Base-by-base conservation (phyloP, 2,888 invertebrate genomes). In the Schrankia costaestrigalis region DNA sequence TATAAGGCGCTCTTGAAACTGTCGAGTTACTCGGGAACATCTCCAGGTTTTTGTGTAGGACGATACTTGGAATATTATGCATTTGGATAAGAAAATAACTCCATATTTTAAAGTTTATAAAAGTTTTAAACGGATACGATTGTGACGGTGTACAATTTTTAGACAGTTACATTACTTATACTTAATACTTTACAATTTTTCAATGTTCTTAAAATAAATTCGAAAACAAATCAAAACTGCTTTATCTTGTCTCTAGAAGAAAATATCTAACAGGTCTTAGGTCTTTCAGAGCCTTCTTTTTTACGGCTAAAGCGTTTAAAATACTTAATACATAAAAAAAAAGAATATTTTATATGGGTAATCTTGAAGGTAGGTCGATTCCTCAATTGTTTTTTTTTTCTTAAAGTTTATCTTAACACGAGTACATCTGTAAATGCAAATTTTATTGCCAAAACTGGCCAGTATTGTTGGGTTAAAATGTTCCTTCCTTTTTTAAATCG, bases 1-100 rank as follows among this genome's bases (percentile, higher is more conserved):
- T 69, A 69, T 67, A 68, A 71, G 69, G 57, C 48, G 45, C 63
- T 63, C 68, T 75, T 68, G 63, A 71, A 66, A 58, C 48, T 59
- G 63, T 59, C 47, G 60, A 66, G 64, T 62, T 63, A 59, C 63
- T 51, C 52, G 56, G 62, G 62, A 66, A 68, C 60, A 60, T 68
- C 63, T 70, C 49, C 45, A 43, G 44, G 35, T 30, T 40, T 38
- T 53, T 61, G 63, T 64, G 72, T 72, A 67, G 74, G 73, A 57
- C 26, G 71, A 2, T 19, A 1, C 36, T 30, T 9, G 8, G 53
- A 53, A 25, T n/a, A 9, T 1, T 27, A 9, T n/a, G 1, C 26
- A 24, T 18, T 1, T 43, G 47, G 58, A 54, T 41, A 39, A 2
- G 50, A 26, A 31, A 26, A n/a, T n/a, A n/a, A 8, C 18, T n/a